A percentile compares a stretch with the other conserved stretches of the same genome.
phyloP scores from a whole-genome alignment of 2,113 vertebrate species.

The Myotis yumanensis region DNA sequence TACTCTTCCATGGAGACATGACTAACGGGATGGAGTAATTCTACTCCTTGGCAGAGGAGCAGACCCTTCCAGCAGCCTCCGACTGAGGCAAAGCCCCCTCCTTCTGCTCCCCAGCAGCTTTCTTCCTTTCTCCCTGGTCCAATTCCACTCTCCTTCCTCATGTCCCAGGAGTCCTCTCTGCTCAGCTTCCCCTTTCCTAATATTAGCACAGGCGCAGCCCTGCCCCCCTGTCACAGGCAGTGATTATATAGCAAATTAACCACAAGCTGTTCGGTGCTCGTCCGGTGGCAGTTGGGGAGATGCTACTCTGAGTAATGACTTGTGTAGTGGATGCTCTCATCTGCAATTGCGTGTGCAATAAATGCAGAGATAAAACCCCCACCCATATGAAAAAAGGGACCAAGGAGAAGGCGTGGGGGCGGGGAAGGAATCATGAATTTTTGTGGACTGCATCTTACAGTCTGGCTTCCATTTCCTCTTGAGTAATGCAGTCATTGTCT shows the following conservation, averaged over 20 bases:
- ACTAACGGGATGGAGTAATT: not conserved
- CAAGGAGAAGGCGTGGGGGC: constrained; percentile 54
- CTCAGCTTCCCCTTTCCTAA: constrained; percentile 88
- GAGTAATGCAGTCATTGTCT: constrained; percentile 51
- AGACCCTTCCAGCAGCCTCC: not conserved
- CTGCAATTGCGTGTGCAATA: constrained; percentile 87
- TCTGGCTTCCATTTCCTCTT: constrained; percentile 57
- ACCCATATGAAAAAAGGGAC: constrained; percentile 78
- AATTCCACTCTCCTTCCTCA: constrained; percentile 66
- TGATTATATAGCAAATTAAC: constrained; percentile 91
- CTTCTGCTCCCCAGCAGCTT: not conserved
- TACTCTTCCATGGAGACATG: not conserved
- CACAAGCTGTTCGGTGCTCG: constrained; percentile 88
- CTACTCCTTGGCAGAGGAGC: not conserved
- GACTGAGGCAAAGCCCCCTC: not conserved
- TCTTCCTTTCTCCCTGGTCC: constrained; percentile 29
- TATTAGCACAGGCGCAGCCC: constrained; percentile 87
- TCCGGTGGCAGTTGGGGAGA: constrained; percentile 87
- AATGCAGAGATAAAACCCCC: constrained; percentile 84
- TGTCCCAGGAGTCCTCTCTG: constrained; percentile 83
- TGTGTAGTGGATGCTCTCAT: constrained; percentile 87
- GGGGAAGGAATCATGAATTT: constrained; percentile 67
- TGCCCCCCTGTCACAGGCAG: constrained; percentile 85
- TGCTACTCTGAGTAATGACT: constrained; percentile 88
- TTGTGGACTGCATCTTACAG: constrained; percentile 70